phyloP scores from a whole-genome alignment of 2,797 vertebrate genomes.

The Amphiprion clarkii region DNA sequence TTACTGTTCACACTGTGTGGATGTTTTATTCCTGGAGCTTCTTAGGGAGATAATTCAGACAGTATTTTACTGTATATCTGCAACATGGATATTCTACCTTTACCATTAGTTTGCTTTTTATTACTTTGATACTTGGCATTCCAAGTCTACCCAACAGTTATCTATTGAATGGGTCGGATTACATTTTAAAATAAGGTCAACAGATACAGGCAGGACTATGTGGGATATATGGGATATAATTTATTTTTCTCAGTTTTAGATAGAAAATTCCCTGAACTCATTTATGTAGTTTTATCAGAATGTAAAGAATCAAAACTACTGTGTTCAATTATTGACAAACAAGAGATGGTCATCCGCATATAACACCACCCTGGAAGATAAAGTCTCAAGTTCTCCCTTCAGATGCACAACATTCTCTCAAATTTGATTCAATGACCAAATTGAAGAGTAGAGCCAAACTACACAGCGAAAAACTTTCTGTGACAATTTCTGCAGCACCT shows the following conservation, averaged over 20 bases:
- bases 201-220: no score
- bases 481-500: no score
- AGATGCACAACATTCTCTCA: no score
- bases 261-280: no score
- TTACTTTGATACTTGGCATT: no score
- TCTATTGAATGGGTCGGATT: no score
- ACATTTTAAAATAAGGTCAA: no score
- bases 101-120: neutral
- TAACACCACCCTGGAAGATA: neutral
- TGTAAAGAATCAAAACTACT: neutral
- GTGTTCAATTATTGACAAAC: neutral
- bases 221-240: no score
- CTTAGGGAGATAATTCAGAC: constrained; percentile 6
- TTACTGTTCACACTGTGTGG: constrained; percentile 5
- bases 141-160: neutral
- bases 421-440: no score
- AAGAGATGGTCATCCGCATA: neutral
- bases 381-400: neutral
- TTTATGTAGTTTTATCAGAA: neutral
- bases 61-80: constrained; percentile 12
- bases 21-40: constrained; percentile 32
- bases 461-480: no score
- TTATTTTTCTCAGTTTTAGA: no score
- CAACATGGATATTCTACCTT: neutral
- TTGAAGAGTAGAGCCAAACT: no score